Percentiles rank a stretch among this genome's conserved stretches.
Evolutionary conservation across 2,797 vertebrate species (phyloP).

Genomic region (Adrianichthys oophorus): DNA sequence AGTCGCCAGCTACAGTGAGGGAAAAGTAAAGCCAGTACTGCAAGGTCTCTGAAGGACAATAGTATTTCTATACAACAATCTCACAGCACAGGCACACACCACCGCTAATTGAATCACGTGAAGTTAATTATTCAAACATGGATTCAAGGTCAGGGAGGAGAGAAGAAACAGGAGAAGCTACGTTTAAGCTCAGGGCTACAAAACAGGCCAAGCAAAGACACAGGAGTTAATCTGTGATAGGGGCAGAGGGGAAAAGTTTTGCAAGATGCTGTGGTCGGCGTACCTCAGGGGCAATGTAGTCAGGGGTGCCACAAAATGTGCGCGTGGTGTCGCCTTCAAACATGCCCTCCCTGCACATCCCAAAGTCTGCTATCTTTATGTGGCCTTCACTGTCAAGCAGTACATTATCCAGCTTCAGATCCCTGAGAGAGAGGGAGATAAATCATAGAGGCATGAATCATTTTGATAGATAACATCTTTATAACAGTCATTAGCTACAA

Average conservation of each 20-base stretch:
- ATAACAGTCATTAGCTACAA: constrained; percentile 46
- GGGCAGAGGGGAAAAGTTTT: constrained; percentile 14
- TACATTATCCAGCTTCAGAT: constrained; percentile 92
- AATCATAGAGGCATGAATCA: constrained; percentile 48
- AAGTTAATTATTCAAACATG: constrained; percentile 66
- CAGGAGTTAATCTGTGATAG: constrained; percentile 20
- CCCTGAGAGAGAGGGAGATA: constrained; percentile 70
- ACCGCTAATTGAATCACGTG: constrained; percentile 61
- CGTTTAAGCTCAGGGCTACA: neutral
- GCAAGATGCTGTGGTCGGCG: neutral
- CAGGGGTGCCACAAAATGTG: constrained; percentile 92
- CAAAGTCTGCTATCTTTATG: constrained; percentile 93
- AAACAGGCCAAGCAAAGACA: constrained; percentile 47
- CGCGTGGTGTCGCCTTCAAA: constrained; percentile 84
- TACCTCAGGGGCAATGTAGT: constrained; percentile 95
- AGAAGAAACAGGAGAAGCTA: constrained; percentile 34
- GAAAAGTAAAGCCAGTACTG: constrained; percentile 5
- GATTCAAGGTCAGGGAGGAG: constrained; percentile 66
- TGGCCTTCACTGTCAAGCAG: constrained; percentile 89
- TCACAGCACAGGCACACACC: constrained; percentile 18
- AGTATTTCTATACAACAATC: constrained; percentile 18
- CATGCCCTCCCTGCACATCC: constrained; percentile 92
- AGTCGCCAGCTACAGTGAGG: neutral
- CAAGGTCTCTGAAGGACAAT: constrained; percentile 44
- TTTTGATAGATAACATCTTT: constrained; percentile 55